Base-by-base conservation (phyloP, 2,113 vertebrate species). In the Thalassoma bifasciatum region DNA sequence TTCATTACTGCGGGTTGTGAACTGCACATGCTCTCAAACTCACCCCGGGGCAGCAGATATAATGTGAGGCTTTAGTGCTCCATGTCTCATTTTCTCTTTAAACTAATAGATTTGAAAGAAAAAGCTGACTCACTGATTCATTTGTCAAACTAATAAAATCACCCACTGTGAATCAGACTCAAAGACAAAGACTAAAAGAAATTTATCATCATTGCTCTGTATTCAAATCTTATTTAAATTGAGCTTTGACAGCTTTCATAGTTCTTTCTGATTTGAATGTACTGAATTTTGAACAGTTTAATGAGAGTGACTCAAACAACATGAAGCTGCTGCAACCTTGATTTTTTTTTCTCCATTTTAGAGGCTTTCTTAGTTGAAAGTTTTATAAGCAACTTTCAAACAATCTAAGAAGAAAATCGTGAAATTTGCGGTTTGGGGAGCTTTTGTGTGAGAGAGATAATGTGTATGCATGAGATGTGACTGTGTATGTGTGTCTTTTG, bases 401-500 rank as follows among this genome's bases (percentile, higher is more conserved):
- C 4, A 47, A 1, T 16, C 17, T 4, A 19, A 3, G n/a, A n/a
- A 21, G 17, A n/a, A 49, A 49, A 49, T 49, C 4, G n/a, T 47
- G 6, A n/a, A n/a, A 14, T 40, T 3, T 40, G 9, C 12, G 2
- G 38, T 40, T 2, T 40, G 30, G 30, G 3, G 30, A 30, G 30
- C 17, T 14, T 19, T 14, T 46, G 16, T 36, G 17, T 62, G 53
- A 26, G 19, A 53, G 47, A 4, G 46, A 70, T 24, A 21, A 70
- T 40, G 19, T 3, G 51, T 17, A 30, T 30, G 30, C 46, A 67
- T 30, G 34, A 38, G 17, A 12, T 40, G 24, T 63, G 38, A 57
- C 16, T 68, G 51, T 71, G 30, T 59, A 53, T 50, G 42, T 71
- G 49, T 53, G 73, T 67, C 26, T 19, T 4, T 14, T 60, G 64